phyloP scores from a whole-genome alignment of 2,113 vertebrate species.

The Lagopus muta region DNA sequence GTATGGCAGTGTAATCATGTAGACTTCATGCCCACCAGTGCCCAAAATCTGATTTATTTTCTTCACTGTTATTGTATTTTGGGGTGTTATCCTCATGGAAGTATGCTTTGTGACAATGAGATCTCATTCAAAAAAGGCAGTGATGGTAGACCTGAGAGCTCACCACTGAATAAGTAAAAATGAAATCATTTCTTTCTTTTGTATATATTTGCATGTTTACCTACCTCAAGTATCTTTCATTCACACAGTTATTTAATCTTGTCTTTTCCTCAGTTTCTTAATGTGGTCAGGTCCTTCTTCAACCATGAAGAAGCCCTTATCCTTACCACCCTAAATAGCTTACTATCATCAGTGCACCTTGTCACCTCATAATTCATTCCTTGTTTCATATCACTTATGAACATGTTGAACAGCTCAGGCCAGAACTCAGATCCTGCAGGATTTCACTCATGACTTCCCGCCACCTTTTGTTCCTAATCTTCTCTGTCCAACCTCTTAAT shows the following conservation, averaged over 20 bases:
- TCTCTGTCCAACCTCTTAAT: conserved; percentile 11
- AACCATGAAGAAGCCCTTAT: background rate
- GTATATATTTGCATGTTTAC: background rate
- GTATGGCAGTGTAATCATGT: background rate
- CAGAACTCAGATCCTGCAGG: conserved; percentile 27
- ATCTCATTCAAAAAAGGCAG: background rate
- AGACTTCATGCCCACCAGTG: background rate
- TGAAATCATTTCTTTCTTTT: background rate
- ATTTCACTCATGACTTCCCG: conserved; percentile 37
- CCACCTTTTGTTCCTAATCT: conserved; percentile 38
- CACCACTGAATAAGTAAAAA: background rate
- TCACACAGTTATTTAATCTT: background rate
- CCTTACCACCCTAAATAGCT: conserved; percentile 56
- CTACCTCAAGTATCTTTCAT: background rate
- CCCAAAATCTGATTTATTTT: background rate
- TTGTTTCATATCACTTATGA: conserved; percentile 43
- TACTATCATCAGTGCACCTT: conserved; percentile 41
- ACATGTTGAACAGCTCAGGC: conserved; percentile 17
- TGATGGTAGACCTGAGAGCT: background rate
- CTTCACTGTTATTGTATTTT: background rate
- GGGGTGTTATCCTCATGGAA: background rate
- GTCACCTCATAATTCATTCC: conserved; percentile 63
- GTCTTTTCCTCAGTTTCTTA: background rate
- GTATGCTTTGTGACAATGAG: background rate
- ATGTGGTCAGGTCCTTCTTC: conserved; percentile 25